These are phyloP conservation scores for Micronycteris hirsuta DNA, from an alignment of 2,113 vertebrate genomes.

Conservation along the genomic window DNA sequence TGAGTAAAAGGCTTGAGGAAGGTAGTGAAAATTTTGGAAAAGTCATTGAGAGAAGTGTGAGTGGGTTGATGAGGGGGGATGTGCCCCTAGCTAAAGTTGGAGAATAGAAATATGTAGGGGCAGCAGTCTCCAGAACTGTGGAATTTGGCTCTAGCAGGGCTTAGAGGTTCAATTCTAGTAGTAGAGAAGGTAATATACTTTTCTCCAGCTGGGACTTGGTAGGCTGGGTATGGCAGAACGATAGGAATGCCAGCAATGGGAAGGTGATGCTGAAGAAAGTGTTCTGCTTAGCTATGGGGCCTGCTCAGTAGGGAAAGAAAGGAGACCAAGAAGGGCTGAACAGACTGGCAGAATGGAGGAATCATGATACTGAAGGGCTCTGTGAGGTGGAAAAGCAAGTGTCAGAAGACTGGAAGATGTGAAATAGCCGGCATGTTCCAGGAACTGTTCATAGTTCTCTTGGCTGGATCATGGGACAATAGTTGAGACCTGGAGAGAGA, in stretches of 20 bases:
- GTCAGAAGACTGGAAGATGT: background rate
- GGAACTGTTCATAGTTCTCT: background rate
- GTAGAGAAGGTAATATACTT: background rate
- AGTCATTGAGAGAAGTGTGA: background rate
- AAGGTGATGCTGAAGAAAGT: background rate
- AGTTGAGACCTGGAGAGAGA: background rate
- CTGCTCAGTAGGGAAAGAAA: background rate
- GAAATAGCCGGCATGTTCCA: background rate
- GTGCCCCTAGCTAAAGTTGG: background rate
- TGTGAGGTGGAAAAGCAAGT: background rate
- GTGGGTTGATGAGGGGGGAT: background rate
- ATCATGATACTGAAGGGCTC: background rate
- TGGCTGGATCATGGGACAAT: background rate
- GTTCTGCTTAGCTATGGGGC: background rate
- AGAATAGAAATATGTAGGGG: background rate
- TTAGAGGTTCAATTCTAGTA: background rate
- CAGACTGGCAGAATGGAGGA: background rate
- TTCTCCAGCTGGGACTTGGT: background rate
- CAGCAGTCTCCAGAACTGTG: background rate
- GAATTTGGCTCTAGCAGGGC: background rate
- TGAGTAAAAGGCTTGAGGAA: background rate
- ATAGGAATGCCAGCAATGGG: background rate
- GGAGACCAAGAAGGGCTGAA: background rate
- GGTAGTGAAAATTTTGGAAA: background rate
- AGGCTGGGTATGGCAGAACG: background rate